phyloP scores from a whole-genome alignment of 2,797 vertebrate genomes.

The Vespertilio murinus region DNA sequence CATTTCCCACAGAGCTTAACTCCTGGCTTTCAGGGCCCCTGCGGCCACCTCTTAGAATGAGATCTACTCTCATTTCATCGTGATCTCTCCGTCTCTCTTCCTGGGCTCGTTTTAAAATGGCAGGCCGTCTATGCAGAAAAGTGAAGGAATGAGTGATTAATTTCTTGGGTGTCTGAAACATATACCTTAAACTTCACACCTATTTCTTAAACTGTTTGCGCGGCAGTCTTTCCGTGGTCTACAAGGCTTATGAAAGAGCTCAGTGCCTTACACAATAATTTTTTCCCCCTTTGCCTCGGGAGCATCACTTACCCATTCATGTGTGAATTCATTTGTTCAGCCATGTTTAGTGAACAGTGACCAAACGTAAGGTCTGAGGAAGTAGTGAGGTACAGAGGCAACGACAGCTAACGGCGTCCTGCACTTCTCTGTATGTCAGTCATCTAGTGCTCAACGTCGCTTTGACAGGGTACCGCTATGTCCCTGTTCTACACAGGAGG shows the following conservation, averaged over 20 bases:
- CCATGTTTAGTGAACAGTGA: background rate
- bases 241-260: conserved; percentile 18
- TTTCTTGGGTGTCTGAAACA: background rate
- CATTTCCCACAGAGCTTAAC: conserved; percentile 68
- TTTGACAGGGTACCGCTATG: background rate
- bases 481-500: background rate
- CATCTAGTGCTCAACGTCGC: background rate
- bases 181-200: conserved; percentile 27
- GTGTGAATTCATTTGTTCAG: conserved; percentile 41
- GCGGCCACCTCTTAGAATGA: conserved; percentile 17
- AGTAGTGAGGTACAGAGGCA: background rate
- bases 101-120: conserved; percentile 38
- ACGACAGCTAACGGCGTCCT: too few relatives aligned
- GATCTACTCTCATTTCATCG: conserved; percentile 65
- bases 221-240: background rate
- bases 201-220: background rate
- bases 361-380: background rate
- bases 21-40: conserved; percentile 50
- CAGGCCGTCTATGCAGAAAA: background rate
- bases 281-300: background rate
- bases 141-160: background rate
- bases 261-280: background rate
- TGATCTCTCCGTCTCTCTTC: conserved; percentile 23
- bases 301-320: conserved; percentile 3
- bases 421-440: background rate